These are phyloP conservation scores for Epirrhoe alternata DNA, from an alignment of 2,888 invertebrate genomes.

Conservation along the genomic window DNA sequence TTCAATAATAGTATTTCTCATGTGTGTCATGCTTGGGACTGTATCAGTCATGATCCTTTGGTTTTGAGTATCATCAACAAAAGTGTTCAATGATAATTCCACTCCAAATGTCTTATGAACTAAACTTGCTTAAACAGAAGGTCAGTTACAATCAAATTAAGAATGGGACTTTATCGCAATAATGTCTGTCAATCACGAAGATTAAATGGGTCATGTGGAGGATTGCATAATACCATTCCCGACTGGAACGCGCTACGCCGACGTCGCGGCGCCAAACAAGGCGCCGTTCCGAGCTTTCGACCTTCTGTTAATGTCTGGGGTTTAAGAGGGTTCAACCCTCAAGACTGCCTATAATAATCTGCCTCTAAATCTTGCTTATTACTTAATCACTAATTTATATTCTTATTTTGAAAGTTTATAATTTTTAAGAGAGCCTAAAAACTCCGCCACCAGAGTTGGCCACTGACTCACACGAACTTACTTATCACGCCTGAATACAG, in stretches of 20 bases:
- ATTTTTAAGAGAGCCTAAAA: too few relatives aligned
- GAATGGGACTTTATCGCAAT: not conserved
- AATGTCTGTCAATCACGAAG: slow-evolving; percentile 3
- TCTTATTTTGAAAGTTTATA: too few relatives aligned
- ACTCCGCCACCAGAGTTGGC: too few relatives aligned
- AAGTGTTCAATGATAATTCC: too few relatives aligned
- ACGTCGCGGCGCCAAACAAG: slow-evolving; percentile 58
- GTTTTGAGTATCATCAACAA: too few relatives aligned
- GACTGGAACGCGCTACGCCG: slow-evolving; percentile 52
- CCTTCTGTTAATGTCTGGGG: slow-evolving; percentile 46
- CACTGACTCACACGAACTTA: too few relatives aligned
- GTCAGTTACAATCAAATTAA: not conserved
- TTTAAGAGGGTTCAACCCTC: not conserved
- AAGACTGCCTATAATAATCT: not conserved
- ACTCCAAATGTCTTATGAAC: too few relatives aligned
- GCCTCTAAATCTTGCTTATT: not conserved
- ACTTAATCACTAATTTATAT: too few relatives aligned
- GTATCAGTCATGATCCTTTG: too few relatives aligned
- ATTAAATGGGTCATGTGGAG: slow-evolving; percentile 31
- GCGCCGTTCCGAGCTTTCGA: slow-evolving; percentile 57
- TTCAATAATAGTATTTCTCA: too few relatives aligned
- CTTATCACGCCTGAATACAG: too few relatives aligned
- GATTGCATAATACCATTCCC: slow-evolving; percentile 54
- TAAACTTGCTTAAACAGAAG: not conserved
- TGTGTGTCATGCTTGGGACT: too few relatives aligned